Base-by-base conservation (phyloP, 30 jellyfish, hydroid and myxozoan species). In the Aurelia sp. region DNA sequence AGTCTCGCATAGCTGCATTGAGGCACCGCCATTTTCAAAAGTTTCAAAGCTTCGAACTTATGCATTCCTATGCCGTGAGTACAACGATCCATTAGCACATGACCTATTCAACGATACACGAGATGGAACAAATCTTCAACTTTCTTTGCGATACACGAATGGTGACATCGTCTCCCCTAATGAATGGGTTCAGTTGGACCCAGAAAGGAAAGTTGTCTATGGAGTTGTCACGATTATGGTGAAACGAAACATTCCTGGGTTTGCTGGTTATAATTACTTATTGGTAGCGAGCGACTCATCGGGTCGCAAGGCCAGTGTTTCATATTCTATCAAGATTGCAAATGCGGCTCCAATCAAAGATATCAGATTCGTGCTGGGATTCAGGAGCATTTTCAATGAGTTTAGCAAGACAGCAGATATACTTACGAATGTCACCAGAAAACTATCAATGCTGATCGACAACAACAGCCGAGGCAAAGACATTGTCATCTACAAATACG, bases 111-210 rank as follows among this genome's bases (percentile, higher is more conserved):
- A 62, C 4, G 96, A 88, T 75, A 64, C 51, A 6, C 85, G 89
- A 37, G 96, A 88, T 57, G 96, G 96, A 3, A 50, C 84, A n/a
- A 88, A 72, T 48, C 52, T 82, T 13, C 65, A 59, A 15, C 84
- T 79, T 6, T 37, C 83, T 16, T 81, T 88, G 50, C 64, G 91
- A 6, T 62, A 86, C 81, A 58, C n/a, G 11, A 67, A 89, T 66
- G 97, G 97, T 15, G 63, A 31, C 3, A 74, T 62, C 1, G 89
- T 94, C 11, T 52, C 96, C 5, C 86, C 90, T 0, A 88, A 84
- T 76, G 93, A 89, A 61, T 94, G 99, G 99, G 93, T 94, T 12
- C 97, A 89, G 52, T 41, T 94, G 44, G 92, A 94, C 64, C 69
- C 87, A 11, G 59, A 52, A 2, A 78, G 58, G 13, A 97, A 73